These are phyloP conservation scores for Uropsilus gracilis DNA, from an alignment of 2,113 vertebrate species.

Conservation along the genomic window DNA sequence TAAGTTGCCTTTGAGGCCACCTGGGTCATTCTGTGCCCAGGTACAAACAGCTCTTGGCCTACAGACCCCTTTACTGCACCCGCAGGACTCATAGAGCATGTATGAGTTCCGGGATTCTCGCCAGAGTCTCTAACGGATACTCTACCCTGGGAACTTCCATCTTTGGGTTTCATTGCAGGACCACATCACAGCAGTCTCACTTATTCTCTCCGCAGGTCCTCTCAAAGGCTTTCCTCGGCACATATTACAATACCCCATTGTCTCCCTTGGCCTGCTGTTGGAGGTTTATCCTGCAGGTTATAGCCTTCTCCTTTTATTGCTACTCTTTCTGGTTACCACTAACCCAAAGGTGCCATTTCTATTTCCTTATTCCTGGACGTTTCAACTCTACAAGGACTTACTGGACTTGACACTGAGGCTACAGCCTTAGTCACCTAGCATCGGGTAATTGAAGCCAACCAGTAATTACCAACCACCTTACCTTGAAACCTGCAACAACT, in stretches of 20 bases:
- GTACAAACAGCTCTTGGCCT: background rate
- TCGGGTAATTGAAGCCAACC: background rate
- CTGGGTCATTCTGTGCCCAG: background rate
- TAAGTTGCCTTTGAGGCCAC: background rate
- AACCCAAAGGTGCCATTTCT: background rate
- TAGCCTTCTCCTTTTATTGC: background rate
- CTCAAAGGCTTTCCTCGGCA: background rate
- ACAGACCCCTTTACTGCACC: background rate
- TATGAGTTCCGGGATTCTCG: background rate
- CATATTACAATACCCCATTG: background rate
- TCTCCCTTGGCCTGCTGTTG: background rate
- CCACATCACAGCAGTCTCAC: background rate
- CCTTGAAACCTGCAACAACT: background rate
- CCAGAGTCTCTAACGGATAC: background rate
- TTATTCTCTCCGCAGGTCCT: background rate
- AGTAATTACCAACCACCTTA: background rate
- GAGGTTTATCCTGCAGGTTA: no score
- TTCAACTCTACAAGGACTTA: background rate
- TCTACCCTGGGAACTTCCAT: background rate
- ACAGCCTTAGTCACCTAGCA: background rate
- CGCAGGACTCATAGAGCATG: background rate
- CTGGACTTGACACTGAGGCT: no score
- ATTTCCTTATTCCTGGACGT: background rate
- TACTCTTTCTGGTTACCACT: background rate
- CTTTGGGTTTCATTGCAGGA: background rate